phyloP scores from a whole-genome alignment of 2,797 vertebrate genomes.

The Microchirus variegatus region DNA sequence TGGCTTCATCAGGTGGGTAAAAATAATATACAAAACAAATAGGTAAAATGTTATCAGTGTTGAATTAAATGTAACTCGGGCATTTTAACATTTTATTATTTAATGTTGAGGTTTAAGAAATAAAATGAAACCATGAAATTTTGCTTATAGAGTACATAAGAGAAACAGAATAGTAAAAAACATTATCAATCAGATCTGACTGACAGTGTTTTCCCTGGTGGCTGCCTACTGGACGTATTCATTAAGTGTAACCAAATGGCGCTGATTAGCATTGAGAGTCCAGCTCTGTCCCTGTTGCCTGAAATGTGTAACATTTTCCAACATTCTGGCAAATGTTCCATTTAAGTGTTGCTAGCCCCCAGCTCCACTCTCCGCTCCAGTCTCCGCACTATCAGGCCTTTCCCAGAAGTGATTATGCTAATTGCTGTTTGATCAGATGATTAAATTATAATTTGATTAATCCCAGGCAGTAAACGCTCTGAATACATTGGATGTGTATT shows the following conservation, averaged over 20 bases:
- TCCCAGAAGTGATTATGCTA: constrained; percentile 94
- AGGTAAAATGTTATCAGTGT: not conserved
- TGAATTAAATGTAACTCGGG: not conserved
- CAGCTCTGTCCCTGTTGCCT: constrained; percentile 50
- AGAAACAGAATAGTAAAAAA: constrained; percentile 4
- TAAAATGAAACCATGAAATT: not conserved
- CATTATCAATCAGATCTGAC: constrained; percentile 10
- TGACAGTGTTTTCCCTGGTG: constrained; percentile 34
- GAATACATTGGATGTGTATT: constrained; percentile 71
- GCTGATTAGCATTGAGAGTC: constrained; percentile 70
- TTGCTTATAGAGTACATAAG: not conserved
- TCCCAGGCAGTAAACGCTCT: constrained; percentile 87
- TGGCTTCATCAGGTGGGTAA: not conserved
- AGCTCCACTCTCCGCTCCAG: constrained; percentile 75
- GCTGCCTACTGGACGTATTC: constrained; percentile 45
- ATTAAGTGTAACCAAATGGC: constrained; percentile 50
- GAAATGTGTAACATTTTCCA: constrained; percentile 79
- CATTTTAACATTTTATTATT: not conserved
- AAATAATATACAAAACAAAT: not conserved
- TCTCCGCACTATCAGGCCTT: constrained; percentile 84
- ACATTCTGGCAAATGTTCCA: constrained; percentile 79
- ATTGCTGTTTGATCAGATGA: constrained; percentile 98
- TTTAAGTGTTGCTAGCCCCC: constrained; percentile 70
- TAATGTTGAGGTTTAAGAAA: not conserved
- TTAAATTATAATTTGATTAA: constrained; percentile 96